Conservation (phyloP, 2,888 invertebrate species). For the Rhyacophila evoluta region DNA sequence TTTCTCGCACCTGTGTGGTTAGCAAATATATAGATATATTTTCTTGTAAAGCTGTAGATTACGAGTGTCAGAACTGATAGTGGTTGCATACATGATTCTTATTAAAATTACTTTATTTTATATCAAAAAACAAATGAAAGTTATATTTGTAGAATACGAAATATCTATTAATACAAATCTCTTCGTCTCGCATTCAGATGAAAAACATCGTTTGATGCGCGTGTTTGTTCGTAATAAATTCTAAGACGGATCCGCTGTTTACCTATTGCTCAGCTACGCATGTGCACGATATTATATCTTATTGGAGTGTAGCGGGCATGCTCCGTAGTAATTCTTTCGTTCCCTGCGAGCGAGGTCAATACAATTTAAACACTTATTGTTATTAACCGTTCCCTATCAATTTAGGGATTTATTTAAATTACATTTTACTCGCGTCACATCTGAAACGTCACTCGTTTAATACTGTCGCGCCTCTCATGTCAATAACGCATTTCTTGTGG, state of each 20-base stretch:
- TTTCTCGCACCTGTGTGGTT: no score
- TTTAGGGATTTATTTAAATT: conserved; percentile 26
- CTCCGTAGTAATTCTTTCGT: not conserved
- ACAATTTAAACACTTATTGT: conserved; percentile 36
- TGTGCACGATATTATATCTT: not conserved
- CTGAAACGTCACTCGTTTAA: not conserved
- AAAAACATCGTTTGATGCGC: not conserved
- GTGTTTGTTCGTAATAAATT: no score
- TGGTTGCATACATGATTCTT: no score
- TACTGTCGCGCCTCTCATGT: not conserved
- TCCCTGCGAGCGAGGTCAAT: conserved; percentile 40
- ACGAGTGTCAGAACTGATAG: no score
- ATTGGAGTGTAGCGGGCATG: conserved; percentile 13
- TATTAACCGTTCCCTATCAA: conserved; percentile 26
- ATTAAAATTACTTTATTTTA: no score
- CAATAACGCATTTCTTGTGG: not conserved
- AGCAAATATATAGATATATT: no score
- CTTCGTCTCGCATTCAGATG: not conserved
- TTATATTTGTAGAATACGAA: not conserved
- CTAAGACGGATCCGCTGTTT: not conserved
- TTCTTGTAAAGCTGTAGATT: no score
- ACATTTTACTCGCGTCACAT: not conserved
- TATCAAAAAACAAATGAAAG: no score
- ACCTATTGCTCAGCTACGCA: not conserved
- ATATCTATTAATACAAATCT: not conserved